Base-by-base conservation (phyloP, 92 coral and sea anemone genomes). In the Parazoanthus swiftii region DNA sequence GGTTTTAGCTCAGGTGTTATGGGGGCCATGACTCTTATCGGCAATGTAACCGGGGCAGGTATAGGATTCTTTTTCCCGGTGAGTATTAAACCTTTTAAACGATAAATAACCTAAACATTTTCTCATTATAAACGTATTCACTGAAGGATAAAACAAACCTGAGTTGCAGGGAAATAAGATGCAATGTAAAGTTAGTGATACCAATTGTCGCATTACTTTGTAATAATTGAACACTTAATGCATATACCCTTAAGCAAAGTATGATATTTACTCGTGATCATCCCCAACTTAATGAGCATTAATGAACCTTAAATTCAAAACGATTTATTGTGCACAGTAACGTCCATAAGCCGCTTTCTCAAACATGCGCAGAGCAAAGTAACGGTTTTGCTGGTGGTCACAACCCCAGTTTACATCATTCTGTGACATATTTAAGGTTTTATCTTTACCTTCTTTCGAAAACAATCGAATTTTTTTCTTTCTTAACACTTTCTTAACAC, bases 11-110 rank as follows among this genome's bases (percentile, higher is more conserved):
- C 99, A 9, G 99, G 99, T 58, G 98, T 97, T 8, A 97, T 97
- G 99, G 99, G 99, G 48, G 99, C 99, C 6, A 97, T 97, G 99
- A 97, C 99, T 14, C 85, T 97, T 80, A 96, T 95, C 33, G 99
- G 99, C 59, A 97, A 97, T 86, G 96, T 97, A 23, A 93, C 99
- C 14, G 99, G 99, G 48, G 99, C 99, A 35, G 94, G 90, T 8
- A 95, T 97, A 50, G 99, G 99, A 58, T 86, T 97, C 74, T 97
- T 97, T 90, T 97, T 93, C 92, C 98, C 98, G 94, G 98, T 95
- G 87, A 95, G 98, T 95, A 65, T 44, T 23, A 87, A 44, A 21
- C 20, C 16, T 74, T 86, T 58, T 66, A 67, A 65, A 59, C 58
- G 42, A 6, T 78, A 23, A 23, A 2, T 78, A 23, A 43, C 21